Base-by-base conservation (phyloP, 2,113 vertebrate genomes). In the Nettapus auritus region DNA sequence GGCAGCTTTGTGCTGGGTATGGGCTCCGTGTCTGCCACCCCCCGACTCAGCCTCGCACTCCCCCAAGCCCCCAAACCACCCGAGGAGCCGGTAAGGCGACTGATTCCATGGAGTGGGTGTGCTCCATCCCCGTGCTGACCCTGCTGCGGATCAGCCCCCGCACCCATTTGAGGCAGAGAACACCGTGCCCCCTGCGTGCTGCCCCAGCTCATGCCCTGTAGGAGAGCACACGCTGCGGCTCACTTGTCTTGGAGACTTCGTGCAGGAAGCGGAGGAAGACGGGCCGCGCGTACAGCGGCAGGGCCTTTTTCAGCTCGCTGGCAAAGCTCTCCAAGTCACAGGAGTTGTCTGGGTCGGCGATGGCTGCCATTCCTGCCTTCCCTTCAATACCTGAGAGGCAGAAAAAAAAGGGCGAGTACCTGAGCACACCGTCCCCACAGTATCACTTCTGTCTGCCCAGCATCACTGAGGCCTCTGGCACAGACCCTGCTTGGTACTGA, bases 351-450 rank as follows among this genome's bases (percentile, higher is more conserved):
- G 98, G 98, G 92, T 98, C 99, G 0, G 98, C 99, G 0, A 99
- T 97, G n/a, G 99, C 99, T 2, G 99, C 99, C 99, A 99, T 99
- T 63, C 99, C 99, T 4, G 99, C 99, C 90, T 98, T 99, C n/a
- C 99, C 99, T 85, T 99, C 99, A 3, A 98, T 98, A 62, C 99
- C 99, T 99, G 96, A 22, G 57, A 73, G 22, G 62, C n/a, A 94
- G 34, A 69, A 53, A 73, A 73, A 78, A 33, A 34, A 87, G 22
- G 36, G 34, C 81, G 14, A 74, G n/a, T 46, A 55, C 59, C 91
- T 64, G 87, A 68, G 50, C 15, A 80, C 4, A 10, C 23, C 10
- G 6, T n/a, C 48, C 29, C 26, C 60, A 13, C 16, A 56, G 79
- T 31, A 62, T 50, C 74, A 31, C 19, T 40, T 89, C 57, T 57